phyloP scores from a whole-genome alignment of 2,113 vertebrate species.

The Geothlypis trichas region DNA sequence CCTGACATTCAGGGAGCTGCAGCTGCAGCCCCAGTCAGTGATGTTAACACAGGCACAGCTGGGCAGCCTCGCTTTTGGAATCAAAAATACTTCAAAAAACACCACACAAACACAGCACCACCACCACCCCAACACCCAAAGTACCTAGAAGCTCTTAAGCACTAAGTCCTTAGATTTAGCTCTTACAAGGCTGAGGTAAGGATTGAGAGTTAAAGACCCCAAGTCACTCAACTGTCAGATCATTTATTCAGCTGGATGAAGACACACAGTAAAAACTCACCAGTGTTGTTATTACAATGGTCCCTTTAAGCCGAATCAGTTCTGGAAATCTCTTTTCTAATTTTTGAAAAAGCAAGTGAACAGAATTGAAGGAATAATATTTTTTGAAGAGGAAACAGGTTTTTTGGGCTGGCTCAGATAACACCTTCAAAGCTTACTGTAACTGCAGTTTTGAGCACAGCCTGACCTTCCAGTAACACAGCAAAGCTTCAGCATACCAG shows the following conservation, averaged over 20 bases:
- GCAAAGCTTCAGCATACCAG: not conserved
- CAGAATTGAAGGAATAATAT: not conserved
- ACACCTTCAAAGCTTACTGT: not conserved
- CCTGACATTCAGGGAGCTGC: not conserved
- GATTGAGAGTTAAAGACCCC: not conserved
- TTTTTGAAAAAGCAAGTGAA: not conserved
- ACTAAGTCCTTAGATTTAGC: not conserved
- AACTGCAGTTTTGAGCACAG: not conserved
- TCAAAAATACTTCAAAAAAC: not conserved
- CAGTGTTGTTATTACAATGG: not conserved
- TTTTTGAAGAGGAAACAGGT: not conserved
- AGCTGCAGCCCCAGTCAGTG: not conserved
- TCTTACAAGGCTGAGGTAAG: not conserved
- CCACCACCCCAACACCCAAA: not conserved
- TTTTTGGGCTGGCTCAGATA: not conserved
- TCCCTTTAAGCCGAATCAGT: not conserved
- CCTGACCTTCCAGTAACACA: not conserved
- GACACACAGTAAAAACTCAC: not conserved
- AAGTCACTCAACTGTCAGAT: not conserved
- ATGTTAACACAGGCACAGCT: fast-evolving
- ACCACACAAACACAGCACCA: not conserved
- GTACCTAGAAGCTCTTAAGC: not conserved
- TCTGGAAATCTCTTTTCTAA: not conserved
- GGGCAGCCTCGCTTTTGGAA: not conserved
- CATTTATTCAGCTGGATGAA: not conserved